These are phyloP conservation scores for Corapipo altera DNA, from an alignment of 2,113 vertebrate genomes.

Conservation along the genomic window DNA sequence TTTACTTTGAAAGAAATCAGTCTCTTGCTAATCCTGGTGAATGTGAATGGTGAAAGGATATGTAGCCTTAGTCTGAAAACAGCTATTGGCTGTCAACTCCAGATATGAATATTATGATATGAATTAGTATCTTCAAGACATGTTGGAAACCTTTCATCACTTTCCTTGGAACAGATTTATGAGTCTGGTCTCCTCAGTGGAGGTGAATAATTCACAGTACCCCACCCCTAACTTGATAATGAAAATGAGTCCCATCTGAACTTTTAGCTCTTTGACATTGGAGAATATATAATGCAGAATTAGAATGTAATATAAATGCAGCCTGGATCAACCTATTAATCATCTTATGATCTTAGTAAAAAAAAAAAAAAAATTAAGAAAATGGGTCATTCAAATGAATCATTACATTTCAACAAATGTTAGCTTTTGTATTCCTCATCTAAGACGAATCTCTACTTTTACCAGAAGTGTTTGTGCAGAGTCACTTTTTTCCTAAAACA, in stretches of 20 bases:
- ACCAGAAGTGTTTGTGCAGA: not conserved
- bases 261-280: conserved; percentile 13
- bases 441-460: not conserved
- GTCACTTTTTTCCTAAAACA: not conserved
- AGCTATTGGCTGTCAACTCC: not conserved
- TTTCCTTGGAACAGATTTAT: conserved; percentile 29
- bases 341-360: not conserved
- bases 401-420: conserved; percentile 58
- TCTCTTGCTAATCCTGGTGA: conserved; percentile 7
- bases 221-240: conserved; percentile 40
- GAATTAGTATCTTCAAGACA: not conserved
- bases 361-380: conserved; percentile 33
- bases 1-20: conserved; percentile 20
- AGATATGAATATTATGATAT: not conserved
- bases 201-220: conserved; percentile 49
- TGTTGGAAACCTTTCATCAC: not conserved
- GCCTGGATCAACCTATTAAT: conserved; percentile 50
- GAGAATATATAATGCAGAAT: conserved; percentile 38
- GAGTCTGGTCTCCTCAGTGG: conserved; percentile 12
- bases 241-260: conserved; percentile 52
- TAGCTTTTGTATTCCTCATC: conserved; percentile 29
- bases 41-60: not conserved
- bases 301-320: conserved; percentile 31
- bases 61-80: not conserved
- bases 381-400: conserved; percentile 53